Base-by-base conservation (phyloP, 1,140 invertebrate species). In the Pogonomyrmex barbatus region DNA sequence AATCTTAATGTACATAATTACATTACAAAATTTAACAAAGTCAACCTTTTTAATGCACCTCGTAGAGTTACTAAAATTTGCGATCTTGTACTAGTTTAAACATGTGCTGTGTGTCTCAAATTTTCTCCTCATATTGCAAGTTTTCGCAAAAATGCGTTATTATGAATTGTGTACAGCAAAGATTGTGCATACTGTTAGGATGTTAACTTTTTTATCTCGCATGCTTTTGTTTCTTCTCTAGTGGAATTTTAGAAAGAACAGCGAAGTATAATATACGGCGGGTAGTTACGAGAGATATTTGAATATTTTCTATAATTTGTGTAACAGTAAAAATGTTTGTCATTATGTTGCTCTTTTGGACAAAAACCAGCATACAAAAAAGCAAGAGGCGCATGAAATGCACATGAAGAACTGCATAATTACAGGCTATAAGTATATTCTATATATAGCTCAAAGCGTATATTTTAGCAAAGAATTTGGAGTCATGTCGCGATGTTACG, bases 381-480 rank as follows among this genome's bases (percentile, higher is more conserved):
- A 47, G 42, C 24, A 45, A 6, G 24, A 77, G 45, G 5, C 30
- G 12, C 9, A 42, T 50, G 10, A 77, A 47, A 63, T n/a, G 58
- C 36, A 47, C 10, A 24, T n/a, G n/a, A n/a, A 62, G 14, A n/a
- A 30, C 17, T 1, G 9, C n/a, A 30, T 6, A 63, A 77, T 77
- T 63, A 77, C 17, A 36, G 6, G 2, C n/a, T 45, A n/a, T 30
- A 62, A 77, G 62, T 63, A n/a, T 47, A 36, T 77, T 77, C 14
- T 36, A 17, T 47, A 42, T 63, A 42, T 33, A 39, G 63, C 36
- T 47, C 30, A 62, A 62, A 47, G 42, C 30, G 17, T 4, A n/a
- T 62, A 24, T 45, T 77, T 60, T 33, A 47, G 12, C 14, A 77
- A 73, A 63, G 45, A 77, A 77, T 77, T 36, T n/a, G 14, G 14